Evolutionary conservation across 2,113 vertebrate genomes (phyloP).

Genomic region (Paralichthys olivaceus): DNA sequence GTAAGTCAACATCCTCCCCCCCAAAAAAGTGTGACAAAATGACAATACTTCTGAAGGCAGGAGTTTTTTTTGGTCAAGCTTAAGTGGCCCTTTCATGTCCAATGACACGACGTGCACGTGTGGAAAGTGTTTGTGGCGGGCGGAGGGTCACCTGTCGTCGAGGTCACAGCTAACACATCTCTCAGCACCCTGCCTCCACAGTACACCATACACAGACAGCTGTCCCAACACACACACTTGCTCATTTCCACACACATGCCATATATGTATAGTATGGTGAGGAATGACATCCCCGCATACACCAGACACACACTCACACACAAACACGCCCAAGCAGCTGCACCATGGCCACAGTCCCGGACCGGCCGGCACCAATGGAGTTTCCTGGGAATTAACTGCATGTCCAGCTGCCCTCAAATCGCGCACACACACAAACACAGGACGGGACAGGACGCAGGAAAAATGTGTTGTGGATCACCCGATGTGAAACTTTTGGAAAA

Average conservation of each 20-base stretch:
- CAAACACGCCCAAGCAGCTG: conserved; percentile 81
- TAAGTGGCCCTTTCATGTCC: conserved; percentile 51
- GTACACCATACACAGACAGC: conserved; percentile 76
- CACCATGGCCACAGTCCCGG: conserved; percentile 77
- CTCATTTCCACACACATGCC: conserved; percentile 58
- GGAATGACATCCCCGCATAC: conserved; percentile 77
- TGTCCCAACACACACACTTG: conserved; percentile 79
- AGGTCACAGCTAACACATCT: conserved; percentile 73
- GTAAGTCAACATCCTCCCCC: not conserved
- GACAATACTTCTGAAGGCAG: conserved; percentile 20
- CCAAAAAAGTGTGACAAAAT: not conserved
- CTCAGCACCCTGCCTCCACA: conserved; percentile 77
- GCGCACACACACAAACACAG: conserved; percentile 26
- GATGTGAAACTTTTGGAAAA: not conserved
- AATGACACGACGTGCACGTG: conserved; percentile 7
- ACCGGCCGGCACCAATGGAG: conserved; percentile 82
- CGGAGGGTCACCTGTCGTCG: conserved; percentile 69
- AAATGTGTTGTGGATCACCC: conserved; percentile 2
- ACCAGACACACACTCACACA: conserved; percentile 51
- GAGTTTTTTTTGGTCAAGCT: conserved; percentile 58
- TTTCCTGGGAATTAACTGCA: conserved; percentile 81
- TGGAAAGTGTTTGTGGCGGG: conserved; percentile 13
- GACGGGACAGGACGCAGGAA: conserved; percentile 22
- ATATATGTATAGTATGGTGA: conserved; percentile 81
- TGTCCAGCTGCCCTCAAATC: conserved; percentile 72